A percentile compares a stretch with the other conserved stretches of the same genome.
These are phyloP conservation scores for Mamestra brassicae DNA, from an alignment of 2,888 invertebrate species.

Conservation along the genomic window DNA sequence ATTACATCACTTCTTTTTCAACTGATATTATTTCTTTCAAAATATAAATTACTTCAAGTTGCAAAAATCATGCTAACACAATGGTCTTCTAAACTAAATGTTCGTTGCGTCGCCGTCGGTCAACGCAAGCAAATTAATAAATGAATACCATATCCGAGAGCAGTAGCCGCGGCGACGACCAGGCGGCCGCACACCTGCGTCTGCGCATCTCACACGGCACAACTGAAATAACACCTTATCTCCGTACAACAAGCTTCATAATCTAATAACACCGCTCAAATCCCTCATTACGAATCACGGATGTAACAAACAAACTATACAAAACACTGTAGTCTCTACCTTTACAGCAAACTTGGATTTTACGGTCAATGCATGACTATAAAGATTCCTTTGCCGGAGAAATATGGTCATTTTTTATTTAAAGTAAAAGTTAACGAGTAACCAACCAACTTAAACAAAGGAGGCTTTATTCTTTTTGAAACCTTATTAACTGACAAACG, in stretches of 20 bases:
- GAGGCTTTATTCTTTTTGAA: conserved; percentile 43
- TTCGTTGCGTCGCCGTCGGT: conserved; percentile 81
- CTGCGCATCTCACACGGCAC: conserved; percentile 79
- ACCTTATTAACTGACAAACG: conserved; percentile 24
- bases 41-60: conserved; percentile 31
- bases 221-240: conserved; percentile 67
- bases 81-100: conserved; percentile 70
- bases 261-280: conserved; percentile 52
- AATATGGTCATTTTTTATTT: conserved; percentile 79
- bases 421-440: conserved; percentile 70
- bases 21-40: conserved; percentile 5
- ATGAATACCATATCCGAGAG: conserved; percentile 89
- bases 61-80: conserved; percentile 50
- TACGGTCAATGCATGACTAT: conserved; percentile 80
- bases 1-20: neutral
- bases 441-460: conserved; percentile 69
- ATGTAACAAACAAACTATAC: conserved; percentile 89
- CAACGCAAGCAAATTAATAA: conserved; percentile 89
- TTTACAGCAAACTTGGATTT: conserved; percentile 87
- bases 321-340: conserved; percentile 84
- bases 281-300: conserved; percentile 90
- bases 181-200: conserved; percentile 90
- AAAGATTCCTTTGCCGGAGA: conserved; percentile 80
- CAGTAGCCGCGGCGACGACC: conserved; percentile 88
- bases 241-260: conserved; percentile 19